A percentile compares a stretch with the other conserved stretches of the same genome.
These are phyloP conservation scores for Desoria tigrina DNA, from an alignment of 2,888 invertebrate species.

Conservation along the genomic window DNA sequence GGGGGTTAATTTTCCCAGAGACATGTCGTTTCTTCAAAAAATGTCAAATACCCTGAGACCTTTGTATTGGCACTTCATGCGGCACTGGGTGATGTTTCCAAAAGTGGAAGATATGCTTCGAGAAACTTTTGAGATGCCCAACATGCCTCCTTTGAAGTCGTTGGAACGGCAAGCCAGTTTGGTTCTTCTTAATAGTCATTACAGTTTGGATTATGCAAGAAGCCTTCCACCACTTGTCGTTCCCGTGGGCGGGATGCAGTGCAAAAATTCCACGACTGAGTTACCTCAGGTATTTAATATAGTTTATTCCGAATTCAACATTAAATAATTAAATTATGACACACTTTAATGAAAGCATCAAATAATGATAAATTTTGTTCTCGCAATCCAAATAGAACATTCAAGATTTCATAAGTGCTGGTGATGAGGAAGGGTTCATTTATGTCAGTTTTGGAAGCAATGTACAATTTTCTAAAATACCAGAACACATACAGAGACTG, in stretches of 20 bases:
- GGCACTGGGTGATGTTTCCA: constrained; percentile 32
- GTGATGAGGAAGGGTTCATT: constrained; percentile 24
- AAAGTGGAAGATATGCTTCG: constrained; percentile 31
- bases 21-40: constrained; percentile 29
- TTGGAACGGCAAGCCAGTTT: constrained; percentile 40
- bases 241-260: constrained; percentile 26
- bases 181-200: constrained; percentile 43
- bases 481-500: constrained; percentile 11
- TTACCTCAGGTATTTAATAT: constrained; percentile 22
- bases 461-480: constrained; percentile 34
- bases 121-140: constrained; percentile 29
- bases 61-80: constrained; percentile 18
- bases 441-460: constrained; percentile 34
- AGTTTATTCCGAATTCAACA: no score
- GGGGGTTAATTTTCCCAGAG: not conserved
- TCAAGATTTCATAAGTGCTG: constrained; percentile 18
- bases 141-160: constrained; percentile 36
- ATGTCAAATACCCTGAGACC: constrained; percentile 38
- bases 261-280: constrained; percentile 13
- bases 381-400: constrained; percentile 19
- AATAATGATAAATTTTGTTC: no score
- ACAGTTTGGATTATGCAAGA: constrained; percentile 41
- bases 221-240: constrained; percentile 38
- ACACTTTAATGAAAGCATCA: not conserved
- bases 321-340: no score